phyloP scores from a whole-genome alignment of 2,113 vertebrate species.

The Cyprinus carpio region DNA sequence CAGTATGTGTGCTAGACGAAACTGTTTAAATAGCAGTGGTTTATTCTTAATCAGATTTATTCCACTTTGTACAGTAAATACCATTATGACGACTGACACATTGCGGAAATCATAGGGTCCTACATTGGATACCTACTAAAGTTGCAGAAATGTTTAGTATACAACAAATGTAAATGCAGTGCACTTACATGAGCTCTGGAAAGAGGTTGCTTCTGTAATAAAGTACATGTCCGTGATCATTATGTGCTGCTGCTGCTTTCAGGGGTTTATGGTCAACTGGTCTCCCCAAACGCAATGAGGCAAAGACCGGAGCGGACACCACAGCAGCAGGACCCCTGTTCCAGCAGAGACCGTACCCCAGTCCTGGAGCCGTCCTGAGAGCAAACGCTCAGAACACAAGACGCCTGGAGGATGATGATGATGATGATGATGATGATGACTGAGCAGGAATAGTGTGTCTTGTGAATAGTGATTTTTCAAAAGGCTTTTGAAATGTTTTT shows the following conservation, averaged over 20 bases:
- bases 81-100: too few relatives aligned
- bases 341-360: constrained; percentile 90
- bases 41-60: too few relatives aligned
- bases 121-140: background rate
- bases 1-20: too few relatives aligned
- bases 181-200: too few relatives aligned
- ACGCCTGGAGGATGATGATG: constrained; percentile 60
- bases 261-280: constrained; percentile 89
- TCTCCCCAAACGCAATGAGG: constrained; percentile 88
- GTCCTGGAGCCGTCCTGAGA: constrained; percentile 88
- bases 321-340: constrained; percentile 89
- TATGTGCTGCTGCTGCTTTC: background rate
- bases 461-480: background rate
- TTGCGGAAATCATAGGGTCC: too few relatives aligned
- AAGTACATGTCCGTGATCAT: background rate
- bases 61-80: too few relatives aligned
- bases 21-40: too few relatives aligned
- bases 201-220: background rate
- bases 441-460: constrained; percentile 1
- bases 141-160: background rate
- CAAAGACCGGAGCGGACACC: constrained; percentile 89
- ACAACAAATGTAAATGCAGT: too few relatives aligned
- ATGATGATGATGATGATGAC: constrained; percentile 27
- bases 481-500: background rate
- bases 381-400: constrained; percentile 84